phyloP scores from a whole-genome alignment of 2,888 invertebrate species.

The Diogma glabrata region DNA sequence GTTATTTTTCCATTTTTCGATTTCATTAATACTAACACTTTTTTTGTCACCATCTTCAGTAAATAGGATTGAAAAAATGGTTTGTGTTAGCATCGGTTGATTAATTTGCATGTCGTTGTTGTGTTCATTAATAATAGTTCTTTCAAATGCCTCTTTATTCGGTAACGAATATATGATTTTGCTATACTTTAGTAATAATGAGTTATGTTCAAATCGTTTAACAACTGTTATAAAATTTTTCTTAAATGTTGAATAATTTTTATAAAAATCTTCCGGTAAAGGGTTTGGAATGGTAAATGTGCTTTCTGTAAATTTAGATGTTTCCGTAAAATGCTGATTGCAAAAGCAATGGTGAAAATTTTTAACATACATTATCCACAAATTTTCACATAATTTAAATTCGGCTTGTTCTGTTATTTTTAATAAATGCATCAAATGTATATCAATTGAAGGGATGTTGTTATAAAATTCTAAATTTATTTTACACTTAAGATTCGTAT shows the following conservation, averaged over 20 bases:
- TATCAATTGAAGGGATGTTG: conserved; percentile 12
- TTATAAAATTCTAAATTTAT: conserved; percentile 13
- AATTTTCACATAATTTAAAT: conserved; percentile 5
- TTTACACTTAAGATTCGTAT: background rate
- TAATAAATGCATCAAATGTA: conserved; percentile 1
- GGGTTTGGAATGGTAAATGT: background rate
- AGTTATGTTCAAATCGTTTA: background rate
- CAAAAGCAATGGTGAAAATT: too few relatives aligned
- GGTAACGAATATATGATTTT: too few relatives aligned
- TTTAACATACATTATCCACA: conserved; percentile 9
- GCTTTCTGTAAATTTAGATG: too few relatives aligned
- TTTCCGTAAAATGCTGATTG: too few relatives aligned
- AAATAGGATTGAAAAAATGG: conserved; percentile 24
- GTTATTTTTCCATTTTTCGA: conserved; percentile 27
- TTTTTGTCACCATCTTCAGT: conserved; percentile 26
- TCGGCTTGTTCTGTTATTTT: background rate
- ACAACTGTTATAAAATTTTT: background rate
- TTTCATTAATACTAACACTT: conserved; percentile 28
- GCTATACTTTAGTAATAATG: conserved; percentile 2
- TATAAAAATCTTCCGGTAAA: conserved; percentile 10
- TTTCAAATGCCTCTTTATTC: background rate
- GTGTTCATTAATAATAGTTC: background rate
- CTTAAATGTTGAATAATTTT: conserved; percentile 13
- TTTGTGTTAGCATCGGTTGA: conserved; percentile 7
- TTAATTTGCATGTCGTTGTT: too few relatives aligned